Base-by-base conservation (phyloP, 2,797 vertebrate species). In the Epinephelus coioides region DNA sequence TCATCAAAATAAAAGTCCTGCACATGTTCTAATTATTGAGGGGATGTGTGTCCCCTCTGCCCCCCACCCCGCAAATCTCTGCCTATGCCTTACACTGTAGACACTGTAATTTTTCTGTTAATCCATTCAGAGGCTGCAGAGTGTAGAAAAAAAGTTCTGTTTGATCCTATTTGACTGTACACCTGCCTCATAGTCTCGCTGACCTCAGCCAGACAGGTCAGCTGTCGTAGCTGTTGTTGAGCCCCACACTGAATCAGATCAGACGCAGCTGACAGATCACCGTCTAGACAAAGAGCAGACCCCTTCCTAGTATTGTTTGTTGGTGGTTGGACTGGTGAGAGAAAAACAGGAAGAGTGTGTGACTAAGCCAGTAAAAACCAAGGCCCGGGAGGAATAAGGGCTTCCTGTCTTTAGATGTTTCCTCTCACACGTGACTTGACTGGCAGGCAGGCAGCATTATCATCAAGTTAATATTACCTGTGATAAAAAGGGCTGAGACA, bases 261-360 rank as follows among this genome's bases (percentile, higher is more conserved):
- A 85, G 86, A 81, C 51, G 50, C 81, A 82, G 89, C 78, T 88
- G 91, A 91, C 79, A 84, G 86, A 84, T 82, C 71, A 21, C 55
- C 12, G 94, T 95, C 95, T 95, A 95, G 95, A 95, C 95, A 90
- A 71, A 85, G 86, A 83, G 77, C 80, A 77, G 83, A 84, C 73
- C 88, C 87, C 87, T 96, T 95, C 95, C 95, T 93, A 78, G 79
- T 92, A 96, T 96, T 95, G 95, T 96, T 93, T 94, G 89, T 91
- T 92, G 86, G 86, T 88, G 82, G 87, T 91, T 88, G 34, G 34
- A 68, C 76, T 67, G 68, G 84, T 76, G 69, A 74, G 74, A 88
- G 89, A 94, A 95, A 95, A 95, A 95, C 94, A 96, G 95, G 95
- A 95, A 95, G 88, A 86, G 76, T 79, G 69, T 83, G 88, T 81